phyloP scores from a whole-genome alignment of 1,140 invertebrate genomes.

The Danaus melanippus region DNA sequence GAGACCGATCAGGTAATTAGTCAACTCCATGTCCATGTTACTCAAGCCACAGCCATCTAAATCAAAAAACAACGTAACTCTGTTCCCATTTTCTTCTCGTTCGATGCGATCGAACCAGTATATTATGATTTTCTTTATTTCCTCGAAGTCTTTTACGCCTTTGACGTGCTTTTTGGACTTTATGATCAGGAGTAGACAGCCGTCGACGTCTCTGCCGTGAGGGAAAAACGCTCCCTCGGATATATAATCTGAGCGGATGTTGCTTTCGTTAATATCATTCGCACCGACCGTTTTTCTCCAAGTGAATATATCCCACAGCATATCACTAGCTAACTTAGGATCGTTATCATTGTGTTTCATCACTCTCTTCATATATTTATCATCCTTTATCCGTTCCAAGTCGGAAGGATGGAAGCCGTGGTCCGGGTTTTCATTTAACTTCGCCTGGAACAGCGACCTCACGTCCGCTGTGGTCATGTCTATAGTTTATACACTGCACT shows the following conservation, averaged over 20 bases:
- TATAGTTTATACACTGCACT: too few species aligned
- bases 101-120: constrained; percentile 92
- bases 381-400: constrained; percentile 53
- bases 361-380: constrained; percentile 56
- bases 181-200: constrained; percentile 82
- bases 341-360: constrained; percentile 50
- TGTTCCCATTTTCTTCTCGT: constrained; percentile 82
- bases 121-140: constrained; percentile 85
- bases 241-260: constrained; percentile 80
- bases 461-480: constrained; percentile 51
- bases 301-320: constrained; percentile 86
- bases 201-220: constrained; percentile 85
- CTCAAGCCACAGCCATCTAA: constrained; percentile 87
- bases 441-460: constrained; percentile 37
- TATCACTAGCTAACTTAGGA: constrained; percentile 73
- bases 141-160: constrained; percentile 80
- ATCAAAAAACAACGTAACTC: constrained; percentile 91
- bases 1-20: constrained; percentile 87
- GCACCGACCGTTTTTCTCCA: constrained; percentile 88
- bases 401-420: constrained; percentile 54
- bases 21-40: constrained; percentile 92
- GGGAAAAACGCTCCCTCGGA: constrained; percentile 84
- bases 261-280: constrained; percentile 82
- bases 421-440: constrained; percentile 40
- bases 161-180: constrained; percentile 84